These are phyloP conservation scores for Beroe ovata DNA, from an alignment of 37 sponge, comb jelly and placozoan species.

Conservation along the genomic window DNA sequence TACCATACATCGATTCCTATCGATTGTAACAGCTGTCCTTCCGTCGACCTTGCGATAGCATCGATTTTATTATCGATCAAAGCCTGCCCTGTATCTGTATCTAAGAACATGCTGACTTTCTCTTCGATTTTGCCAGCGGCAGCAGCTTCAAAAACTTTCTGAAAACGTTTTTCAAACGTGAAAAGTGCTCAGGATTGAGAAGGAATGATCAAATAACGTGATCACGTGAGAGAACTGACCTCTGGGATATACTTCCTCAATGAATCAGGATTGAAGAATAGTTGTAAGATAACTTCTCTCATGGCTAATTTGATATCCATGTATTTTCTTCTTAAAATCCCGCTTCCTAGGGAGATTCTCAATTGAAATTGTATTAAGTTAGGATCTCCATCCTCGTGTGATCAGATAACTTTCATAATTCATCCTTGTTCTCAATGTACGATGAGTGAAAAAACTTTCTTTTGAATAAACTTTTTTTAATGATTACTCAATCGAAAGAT, in stretches of 20 bases:
- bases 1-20: constrained; percentile 19
- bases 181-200: background rate
- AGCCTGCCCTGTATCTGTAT: constrained; percentile 24
- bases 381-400: too few relatives aligned
- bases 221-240: background rate
- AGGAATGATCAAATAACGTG: too few relatives aligned
- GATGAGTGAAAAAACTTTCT: too few relatives aligned
- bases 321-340: background rate
- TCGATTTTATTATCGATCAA: constrained; percentile 40
- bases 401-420: too few relatives aligned
- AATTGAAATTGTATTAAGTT: too few relatives aligned
- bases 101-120: constrained; percentile 12
- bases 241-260: constrained; percentile 45
- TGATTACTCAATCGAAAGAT: too few relatives aligned
- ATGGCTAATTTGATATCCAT: constrained; percentile 4
- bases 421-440: too few relatives aligned
- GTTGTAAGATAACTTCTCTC: constrained; percentile 38
- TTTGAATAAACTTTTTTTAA: too few relatives aligned
- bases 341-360: too few relatives aligned
- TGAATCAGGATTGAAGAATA: constrained; percentile 48
- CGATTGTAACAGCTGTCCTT: background rate
- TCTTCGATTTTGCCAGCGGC: background rate
- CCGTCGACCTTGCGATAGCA: background rate
- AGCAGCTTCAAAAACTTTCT: constrained; percentile 44
- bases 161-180: background rate